phyloP scores from a whole-genome alignment of 2,888 invertebrate species.

The Enchytraeus crypticus region DNA sequence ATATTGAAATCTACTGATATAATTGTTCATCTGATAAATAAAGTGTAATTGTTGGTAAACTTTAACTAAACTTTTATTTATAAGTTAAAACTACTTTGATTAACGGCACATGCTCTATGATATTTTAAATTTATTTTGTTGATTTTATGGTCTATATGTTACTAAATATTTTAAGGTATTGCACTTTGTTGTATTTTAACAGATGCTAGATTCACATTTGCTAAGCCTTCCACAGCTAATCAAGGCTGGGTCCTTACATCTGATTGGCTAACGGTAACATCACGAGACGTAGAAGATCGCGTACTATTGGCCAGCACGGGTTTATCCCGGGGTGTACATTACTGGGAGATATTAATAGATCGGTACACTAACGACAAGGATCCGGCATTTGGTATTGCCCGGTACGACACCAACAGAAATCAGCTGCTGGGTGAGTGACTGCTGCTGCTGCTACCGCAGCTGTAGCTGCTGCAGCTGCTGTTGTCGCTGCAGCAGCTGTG shows the following conservation, averaged over 20 bases:
- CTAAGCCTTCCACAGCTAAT: conserved; percentile 68
- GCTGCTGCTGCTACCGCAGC: neutral
- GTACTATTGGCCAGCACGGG: conserved; percentile 85
- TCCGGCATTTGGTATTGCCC: conserved; percentile 89
- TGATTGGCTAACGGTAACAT: conserved; percentile 71
- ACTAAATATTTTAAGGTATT: too few relatives aligned
- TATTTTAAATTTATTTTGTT: too few relatives aligned
- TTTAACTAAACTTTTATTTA: too few relatives aligned
- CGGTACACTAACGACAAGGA: conserved; percentile 91
- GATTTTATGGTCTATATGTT: too few relatives aligned
- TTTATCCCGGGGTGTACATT: conserved; percentile 88
- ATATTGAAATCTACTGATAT: too few relatives aligned
- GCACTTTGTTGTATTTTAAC: conserved; percentile 19
- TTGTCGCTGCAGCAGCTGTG: too few relatives aligned
- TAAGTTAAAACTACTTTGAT: too few relatives aligned
- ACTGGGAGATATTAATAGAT: conserved; percentile 89
- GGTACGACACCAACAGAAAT: conserved; percentile 80
- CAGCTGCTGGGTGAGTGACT: conserved; percentile 88
- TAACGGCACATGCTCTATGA: too few relatives aligned
- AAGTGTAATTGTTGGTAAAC: too few relatives aligned
- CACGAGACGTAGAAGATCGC: conserved; percentile 86
- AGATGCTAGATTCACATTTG: conserved; percentile 79
- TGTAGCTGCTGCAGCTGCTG: too few relatives aligned
- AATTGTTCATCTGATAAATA: too few relatives aligned
- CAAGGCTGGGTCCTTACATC: too few relatives aligned